Conservation (phyloP, 2,888 invertebrate genomes). For the Mesorhabditis belari region DNA sequence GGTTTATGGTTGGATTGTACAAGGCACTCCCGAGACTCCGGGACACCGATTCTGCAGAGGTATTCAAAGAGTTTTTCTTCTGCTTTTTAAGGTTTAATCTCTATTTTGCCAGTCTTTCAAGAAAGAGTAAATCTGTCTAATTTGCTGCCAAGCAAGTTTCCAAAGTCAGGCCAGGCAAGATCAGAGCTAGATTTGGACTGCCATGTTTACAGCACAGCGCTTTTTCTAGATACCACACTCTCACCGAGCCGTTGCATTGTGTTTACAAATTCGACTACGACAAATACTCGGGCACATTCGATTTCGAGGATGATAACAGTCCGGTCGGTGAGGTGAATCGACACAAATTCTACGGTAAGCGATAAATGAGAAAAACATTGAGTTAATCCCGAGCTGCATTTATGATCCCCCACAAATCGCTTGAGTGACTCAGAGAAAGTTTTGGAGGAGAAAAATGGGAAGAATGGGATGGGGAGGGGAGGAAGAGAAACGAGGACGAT, state of each 20-base stretch:
- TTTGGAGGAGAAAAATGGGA: too few species aligned
- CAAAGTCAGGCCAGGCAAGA: not conserved
- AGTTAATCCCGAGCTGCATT: too few species aligned
- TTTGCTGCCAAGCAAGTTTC: not conserved
- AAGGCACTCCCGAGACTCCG: conserved; percentile 42
- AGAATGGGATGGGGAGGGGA: too few species aligned
- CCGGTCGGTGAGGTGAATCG: conserved; percentile 52
- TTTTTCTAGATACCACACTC: conserved; percentile 41
- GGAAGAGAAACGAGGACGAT: too few species aligned
- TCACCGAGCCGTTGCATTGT: conserved; percentile 49
- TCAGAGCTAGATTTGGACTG: too few species aligned
- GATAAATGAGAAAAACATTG: too few species aligned
- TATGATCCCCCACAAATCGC: too few species aligned
- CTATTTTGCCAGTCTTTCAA: too few species aligned
- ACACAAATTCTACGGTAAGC: conserved; percentile 49
- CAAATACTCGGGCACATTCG: conserved; percentile 51
- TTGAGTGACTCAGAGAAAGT: too few species aligned
- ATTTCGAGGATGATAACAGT: conserved; percentile 50
- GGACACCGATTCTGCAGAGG: conserved; percentile 45
- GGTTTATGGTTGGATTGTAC: conserved; percentile 52
- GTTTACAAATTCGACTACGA: conserved; percentile 52
- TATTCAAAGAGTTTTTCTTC: too few species aligned
- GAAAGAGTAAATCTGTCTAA: too few species aligned
- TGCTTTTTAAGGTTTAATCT: too few species aligned
- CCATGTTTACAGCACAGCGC: not conserved